A percentile compares a stretch with the other conserved stretches of the same genome.
Evolutionary conservation across 2,113 vertebrate species (phyloP).

Genomic region (Xiphophorus couchianus): DNA sequence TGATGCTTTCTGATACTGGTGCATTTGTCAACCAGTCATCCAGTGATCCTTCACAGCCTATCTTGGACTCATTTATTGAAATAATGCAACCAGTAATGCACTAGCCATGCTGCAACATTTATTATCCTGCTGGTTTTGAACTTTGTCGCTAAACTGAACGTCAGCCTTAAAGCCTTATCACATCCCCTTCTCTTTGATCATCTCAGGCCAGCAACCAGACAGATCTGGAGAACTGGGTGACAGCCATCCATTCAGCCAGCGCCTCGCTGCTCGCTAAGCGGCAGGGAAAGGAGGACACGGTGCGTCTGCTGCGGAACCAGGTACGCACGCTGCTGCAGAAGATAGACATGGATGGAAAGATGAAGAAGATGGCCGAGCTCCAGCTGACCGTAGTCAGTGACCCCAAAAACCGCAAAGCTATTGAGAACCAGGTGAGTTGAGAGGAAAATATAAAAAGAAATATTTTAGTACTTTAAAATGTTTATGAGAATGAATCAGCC

Average conservation of each 20-base stretch:
- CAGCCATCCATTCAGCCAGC: constrained; percentile 94
- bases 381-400: constrained; percentile 91
- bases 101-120: background rate
- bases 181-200: background rate
- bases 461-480: background rate
- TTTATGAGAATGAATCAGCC: background rate
- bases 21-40: constrained; percentile 18
- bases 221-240: constrained; percentile 97
- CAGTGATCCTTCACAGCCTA: constrained; percentile 21
- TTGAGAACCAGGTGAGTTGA: constrained; percentile 91
- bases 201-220: constrained; percentile 94
- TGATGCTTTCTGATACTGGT: constrained; percentile 16
- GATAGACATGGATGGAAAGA: constrained; percentile 98
- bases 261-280: constrained; percentile 95
- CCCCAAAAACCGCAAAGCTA: constrained; percentile 94
- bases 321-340: constrained; percentile 91
- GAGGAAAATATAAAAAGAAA: background rate
- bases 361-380: constrained; percentile 98
- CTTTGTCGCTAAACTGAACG: background rate
- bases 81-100: constrained; percentile 2
- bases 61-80: constrained; percentile 10
- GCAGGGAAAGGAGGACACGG: constrained; percentile 93
- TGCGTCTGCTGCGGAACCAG: constrained; percentile 89
- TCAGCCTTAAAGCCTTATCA: constrained; percentile 12
- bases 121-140: constrained; percentile 3